Evolutionary conservation across 2,797 vertebrate genomes (phyloP), one percentile per base, ranked within the genome.

Genomic region (Myotis planiceps): DNA sequence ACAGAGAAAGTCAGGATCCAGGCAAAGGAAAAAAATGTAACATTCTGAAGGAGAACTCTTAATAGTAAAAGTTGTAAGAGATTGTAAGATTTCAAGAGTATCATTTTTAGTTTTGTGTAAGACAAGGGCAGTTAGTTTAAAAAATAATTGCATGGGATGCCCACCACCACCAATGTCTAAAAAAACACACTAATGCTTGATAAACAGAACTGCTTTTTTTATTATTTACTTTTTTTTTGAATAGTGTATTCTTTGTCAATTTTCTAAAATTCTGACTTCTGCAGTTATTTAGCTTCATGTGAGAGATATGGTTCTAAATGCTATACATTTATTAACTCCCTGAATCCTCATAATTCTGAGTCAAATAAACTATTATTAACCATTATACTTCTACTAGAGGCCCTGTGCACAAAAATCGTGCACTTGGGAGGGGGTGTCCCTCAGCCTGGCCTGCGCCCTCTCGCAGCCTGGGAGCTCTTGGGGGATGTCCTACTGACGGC

Each of bases 41-140:
- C 76, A 95, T 98, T 69, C 98, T 98, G 94, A 98, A 98, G 97
- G 98, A 98, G 75, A 97, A 97, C 32, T 96, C 97, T 23, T 99
- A 97, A 98, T 60, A 42, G n/a, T 34, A 95, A 95, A 96, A 86
- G 75, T 19, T 75, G 27, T 29, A 90, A 89, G 19, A 51, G 32
- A 80, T 1, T 34, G 2, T 51, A 82, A 75, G 53, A 63, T 90
- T 72, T 78, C 25, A 84, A 66, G 84, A n/a, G 21, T 58, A 32
- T 85, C 2, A 15, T 23, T 86, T 76, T 88, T 71, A 53, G 69
- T 42, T 92, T 78, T 94, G n/a, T 87, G 25, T 55, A 93, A 93
- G 7, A 68, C 16, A 65, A 68, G 21, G 51, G 47, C 14, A 55
- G 45, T 78, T 84, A 55, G 19, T 19, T 71, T 81, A 42, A 86